Conservation (phyloP, 1,140 invertebrate genomes). For the Trichonephila clavata region DNA sequence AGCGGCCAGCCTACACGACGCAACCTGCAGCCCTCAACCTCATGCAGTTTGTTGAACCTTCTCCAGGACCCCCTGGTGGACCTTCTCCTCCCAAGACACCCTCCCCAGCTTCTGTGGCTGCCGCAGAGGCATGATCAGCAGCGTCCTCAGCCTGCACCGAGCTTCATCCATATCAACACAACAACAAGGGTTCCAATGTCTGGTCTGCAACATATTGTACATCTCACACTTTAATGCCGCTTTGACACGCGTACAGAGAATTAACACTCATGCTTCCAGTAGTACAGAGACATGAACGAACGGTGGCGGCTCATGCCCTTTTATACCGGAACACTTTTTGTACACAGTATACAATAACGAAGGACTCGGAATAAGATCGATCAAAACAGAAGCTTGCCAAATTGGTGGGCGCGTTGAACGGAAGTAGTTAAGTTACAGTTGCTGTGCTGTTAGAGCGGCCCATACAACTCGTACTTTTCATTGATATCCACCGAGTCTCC, state of each 20-base stretch:
- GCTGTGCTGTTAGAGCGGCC: no score
- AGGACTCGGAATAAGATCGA: no score
- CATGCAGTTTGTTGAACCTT: constrained; percentile 71
- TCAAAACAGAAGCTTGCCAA: no score
- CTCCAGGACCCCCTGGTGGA: constrained; percentile 10
- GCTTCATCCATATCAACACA: constrained; percentile 67
- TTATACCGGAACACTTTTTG: not conserved
- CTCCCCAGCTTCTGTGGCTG: constrained; percentile 66
- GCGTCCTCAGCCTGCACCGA: constrained; percentile 47
- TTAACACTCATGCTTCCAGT: constrained; percentile 58
- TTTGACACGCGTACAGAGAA: constrained; percentile 54
- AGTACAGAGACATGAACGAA: constrained; percentile 42
- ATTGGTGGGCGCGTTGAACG: no score
- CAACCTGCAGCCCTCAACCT: constrained; percentile 67
- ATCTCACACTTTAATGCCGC: constrained; percentile 53
- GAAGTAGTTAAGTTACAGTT: no score
- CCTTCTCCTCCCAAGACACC: constrained; percentile 62
- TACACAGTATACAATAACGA: not conserved
- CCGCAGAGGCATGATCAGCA: constrained; percentile 65
- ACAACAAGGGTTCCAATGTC: not conserved
- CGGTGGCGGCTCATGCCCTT: constrained; percentile 24
- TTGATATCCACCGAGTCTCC: no score
- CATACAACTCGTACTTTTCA: no score
- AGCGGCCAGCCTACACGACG: constrained; percentile 65
- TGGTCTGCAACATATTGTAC: not conserved